Percentiles rank a stretch among this genome's conserved stretches.
Conservation (phyloP, 92 coral and sea anemone species). For the Bergia puertoricense region DNA sequence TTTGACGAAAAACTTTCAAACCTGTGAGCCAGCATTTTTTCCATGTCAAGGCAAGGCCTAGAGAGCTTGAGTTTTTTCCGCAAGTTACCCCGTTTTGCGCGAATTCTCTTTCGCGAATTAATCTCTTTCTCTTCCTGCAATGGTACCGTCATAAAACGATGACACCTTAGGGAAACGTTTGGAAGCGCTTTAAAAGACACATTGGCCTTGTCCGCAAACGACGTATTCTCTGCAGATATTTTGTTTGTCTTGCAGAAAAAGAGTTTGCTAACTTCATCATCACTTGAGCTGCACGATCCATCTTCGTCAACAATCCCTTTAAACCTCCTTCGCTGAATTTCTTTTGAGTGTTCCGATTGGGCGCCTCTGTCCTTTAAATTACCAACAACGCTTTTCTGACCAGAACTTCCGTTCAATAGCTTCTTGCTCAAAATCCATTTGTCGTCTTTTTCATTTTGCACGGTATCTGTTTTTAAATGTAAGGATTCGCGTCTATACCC, state of each 20-base stretch:
- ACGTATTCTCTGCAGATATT: not conserved
- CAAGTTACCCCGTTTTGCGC: slow-evolving; percentile 3
- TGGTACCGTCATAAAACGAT: slow-evolving; percentile 29
- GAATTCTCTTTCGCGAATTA: slow-evolving; percentile 22
- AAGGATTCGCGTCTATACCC: slow-evolving; percentile 4
- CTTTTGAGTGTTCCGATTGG: slow-evolving; percentile 12
- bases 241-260: slow-evolving; percentile 38
- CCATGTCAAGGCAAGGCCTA: slow-evolving; percentile 39
- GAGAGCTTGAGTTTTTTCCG: slow-evolving; percentile 34
- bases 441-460: not conserved
- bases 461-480: slow-evolving; percentile 13
- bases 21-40: slow-evolving; percentile 41
- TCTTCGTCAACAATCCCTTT: slow-evolving; percentile 25
- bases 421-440: slow-evolving; percentile 30
- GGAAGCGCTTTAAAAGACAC: not conserved
- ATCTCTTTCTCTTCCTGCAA: slow-evolving; percentile 36
- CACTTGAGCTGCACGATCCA: slow-evolving; percentile 27
- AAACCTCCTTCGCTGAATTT: not conserved
- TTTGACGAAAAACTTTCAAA: slow-evolving; percentile 24
- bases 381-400: slow-evolving; percentile 28
- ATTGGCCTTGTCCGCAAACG: not conserved
- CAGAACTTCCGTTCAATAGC: not conserved
- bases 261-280: slow-evolving; percentile 41
- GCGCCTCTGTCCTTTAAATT: slow-evolving; percentile 21
- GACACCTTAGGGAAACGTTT: not conserved